These are phyloP conservation scores for Selenia dentaria DNA, from an alignment of 2,888 invertebrate genomes.

Conservation along the genomic window DNA sequence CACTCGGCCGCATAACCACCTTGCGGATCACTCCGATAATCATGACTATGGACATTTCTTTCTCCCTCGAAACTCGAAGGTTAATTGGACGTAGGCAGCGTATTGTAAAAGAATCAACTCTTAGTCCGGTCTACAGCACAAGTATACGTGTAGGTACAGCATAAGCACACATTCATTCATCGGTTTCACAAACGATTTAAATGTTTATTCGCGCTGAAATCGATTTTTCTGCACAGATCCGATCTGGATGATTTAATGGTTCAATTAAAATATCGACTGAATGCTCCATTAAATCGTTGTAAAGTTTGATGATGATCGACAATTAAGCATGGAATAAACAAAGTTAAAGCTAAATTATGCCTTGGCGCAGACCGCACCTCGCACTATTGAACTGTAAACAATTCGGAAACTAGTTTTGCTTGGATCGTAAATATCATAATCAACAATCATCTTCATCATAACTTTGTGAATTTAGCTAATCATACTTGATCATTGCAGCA, in stretches of 20 bases:
- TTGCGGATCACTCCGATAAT: conserved; percentile 62
- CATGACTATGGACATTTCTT: conserved; percentile 75
- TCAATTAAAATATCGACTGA: conserved; percentile 30
- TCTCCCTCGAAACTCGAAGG: conserved; percentile 66
- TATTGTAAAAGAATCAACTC: conserved; percentile 74
- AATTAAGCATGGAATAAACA: conserved; percentile 3
- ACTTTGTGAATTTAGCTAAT: no score
- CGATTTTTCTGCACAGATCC: conserved; percentile 30
- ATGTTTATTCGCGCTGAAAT: conserved; percentile 35
- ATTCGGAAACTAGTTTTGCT: no score
- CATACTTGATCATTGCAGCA: no score
- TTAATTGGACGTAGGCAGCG: conserved; percentile 78
- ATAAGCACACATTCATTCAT: conserved; percentile 33
- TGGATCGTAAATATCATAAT: no score
- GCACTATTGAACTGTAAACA: no score
- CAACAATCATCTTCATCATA: no score
- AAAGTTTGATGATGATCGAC: conserved; percentile 13
- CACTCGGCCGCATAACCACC: conserved; percentile 42
- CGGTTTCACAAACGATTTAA: conserved; percentile 43
- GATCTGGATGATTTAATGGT: conserved; percentile 29
- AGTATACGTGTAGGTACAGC: no score
- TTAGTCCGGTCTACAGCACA: conserved; percentile 39
- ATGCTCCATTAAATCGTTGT: conserved; percentile 19
- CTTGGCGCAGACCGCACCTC: neutral
- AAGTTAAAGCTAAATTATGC: neutral